Evolutionary conservation across 30 jellyfish, hydroid and myxozoan species (phyloP).

Genomic region (Turritopsis dohrnii): DNA sequence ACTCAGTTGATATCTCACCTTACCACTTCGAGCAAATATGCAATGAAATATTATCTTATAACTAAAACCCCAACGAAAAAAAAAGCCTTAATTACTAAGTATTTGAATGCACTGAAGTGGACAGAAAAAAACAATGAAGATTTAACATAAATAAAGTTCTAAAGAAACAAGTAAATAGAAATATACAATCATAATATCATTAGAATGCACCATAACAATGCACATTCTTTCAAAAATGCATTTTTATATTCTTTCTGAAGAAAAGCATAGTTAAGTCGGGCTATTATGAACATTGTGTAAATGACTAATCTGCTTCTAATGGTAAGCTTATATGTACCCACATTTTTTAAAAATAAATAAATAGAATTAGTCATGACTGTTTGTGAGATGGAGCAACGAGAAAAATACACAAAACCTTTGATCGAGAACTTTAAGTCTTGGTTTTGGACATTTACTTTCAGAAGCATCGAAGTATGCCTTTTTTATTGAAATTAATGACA

Average conservation of each 20-base stretch:
- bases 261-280: not conserved
- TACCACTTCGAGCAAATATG: not conserved
- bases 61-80: not conserved
- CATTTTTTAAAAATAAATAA: not conserved
- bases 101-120: not conserved
- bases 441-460: no score
- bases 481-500: no score
- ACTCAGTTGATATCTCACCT: not conserved
- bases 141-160: no score
- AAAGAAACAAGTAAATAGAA: no score
- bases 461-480: no score
- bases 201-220: no score
- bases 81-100: not conserved
- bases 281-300: not conserved
- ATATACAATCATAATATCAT: not conserved
- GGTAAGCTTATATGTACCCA: not conserved
- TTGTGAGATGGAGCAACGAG: not conserved
- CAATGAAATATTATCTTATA: not conserved
- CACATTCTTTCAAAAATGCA: not conserved
- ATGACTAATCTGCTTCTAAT: not conserved
- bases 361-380: not conserved
- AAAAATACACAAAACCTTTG: not conserved
- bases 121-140: not conserved
- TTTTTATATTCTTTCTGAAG: no score
- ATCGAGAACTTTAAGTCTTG: not conserved